A percentile compares a stretch with the other conserved stretches of the same genome.
Conservation (phyloP, 2,797 vertebrate species). For the Sebastes variabilis region DNA sequence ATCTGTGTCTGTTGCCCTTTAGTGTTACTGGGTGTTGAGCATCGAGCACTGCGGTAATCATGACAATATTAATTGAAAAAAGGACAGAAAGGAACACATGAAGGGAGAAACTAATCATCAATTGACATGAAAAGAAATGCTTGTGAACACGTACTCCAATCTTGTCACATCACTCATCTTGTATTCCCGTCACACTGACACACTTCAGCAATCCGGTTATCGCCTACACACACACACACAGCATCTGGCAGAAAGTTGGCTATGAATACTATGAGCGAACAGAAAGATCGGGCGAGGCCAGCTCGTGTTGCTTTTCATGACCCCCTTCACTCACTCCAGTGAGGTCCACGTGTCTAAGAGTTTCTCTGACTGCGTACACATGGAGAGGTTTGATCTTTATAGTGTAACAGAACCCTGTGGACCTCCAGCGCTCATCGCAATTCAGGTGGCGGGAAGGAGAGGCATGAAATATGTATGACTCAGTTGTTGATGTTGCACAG, state of each 20-base stretch:
- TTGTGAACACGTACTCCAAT: neutral
- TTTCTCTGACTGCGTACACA: constrained; percentile 12
- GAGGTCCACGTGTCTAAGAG: constrained; percentile 1
- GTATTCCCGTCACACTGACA: neutral
- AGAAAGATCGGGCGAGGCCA: neutral
- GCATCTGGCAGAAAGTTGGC: neutral
- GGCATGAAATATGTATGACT: constrained; percentile 65
- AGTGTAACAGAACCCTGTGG: constrained; percentile 39
- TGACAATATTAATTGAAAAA: too few species aligned
- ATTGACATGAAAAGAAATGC: neutral
- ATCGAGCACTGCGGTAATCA: neutral
- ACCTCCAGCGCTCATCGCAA: constrained; percentile 46
- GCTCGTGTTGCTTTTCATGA: neutral
- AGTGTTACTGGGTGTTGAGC: neutral
- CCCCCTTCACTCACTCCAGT: constrained; percentile 18
- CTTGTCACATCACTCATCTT: neutral
- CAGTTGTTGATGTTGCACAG: constrained; percentile 51
- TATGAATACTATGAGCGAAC: neutral
- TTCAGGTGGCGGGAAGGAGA: constrained; percentile 34
- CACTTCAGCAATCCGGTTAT: neutral
- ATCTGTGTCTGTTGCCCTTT: neutral
- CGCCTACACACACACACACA: neutral
- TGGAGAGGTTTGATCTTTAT: constrained; percentile 52
- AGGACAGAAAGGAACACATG: neutral
- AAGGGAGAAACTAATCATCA: neutral